Percentiles rank a stretch among this genome's conserved stretches.
These are phyloP conservation scores for Ochotona princeps DNA, from an alignment of 2,113 vertebrate species.

Conservation along the genomic window DNA sequence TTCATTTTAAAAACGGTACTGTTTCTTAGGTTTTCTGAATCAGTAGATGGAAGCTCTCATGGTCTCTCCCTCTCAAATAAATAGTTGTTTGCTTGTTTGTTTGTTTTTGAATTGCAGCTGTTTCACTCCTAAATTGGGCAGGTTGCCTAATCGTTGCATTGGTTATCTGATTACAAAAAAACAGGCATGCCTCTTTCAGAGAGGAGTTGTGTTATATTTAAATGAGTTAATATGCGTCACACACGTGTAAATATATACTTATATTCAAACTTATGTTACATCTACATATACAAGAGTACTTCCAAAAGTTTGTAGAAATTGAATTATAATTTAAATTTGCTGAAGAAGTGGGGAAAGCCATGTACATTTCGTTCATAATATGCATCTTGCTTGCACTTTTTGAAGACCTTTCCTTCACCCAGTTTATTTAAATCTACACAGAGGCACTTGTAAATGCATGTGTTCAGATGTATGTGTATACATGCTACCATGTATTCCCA, in stretches of 20 bases:
- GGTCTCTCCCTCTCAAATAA: no score
- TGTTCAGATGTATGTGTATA: background rate
- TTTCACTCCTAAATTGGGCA: fast-evolving
- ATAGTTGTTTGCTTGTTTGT: no score
- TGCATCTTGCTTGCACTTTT: no score
- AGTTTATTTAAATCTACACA: no score
- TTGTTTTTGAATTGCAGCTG: background rate
- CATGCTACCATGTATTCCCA: background rate
- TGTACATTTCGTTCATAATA: no score
- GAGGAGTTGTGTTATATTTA: background rate
- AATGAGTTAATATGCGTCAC: background rate
- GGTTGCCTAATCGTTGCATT: background rate
- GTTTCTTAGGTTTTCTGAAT: background rate
- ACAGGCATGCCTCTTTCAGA: background rate
- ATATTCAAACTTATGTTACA: background rate
- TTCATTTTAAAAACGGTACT: background rate
- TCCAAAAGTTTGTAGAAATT: no score
- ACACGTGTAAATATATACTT: background rate
- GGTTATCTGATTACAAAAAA: background rate
- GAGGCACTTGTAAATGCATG: no score
- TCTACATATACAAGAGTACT: no score
- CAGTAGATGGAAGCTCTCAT: no score
- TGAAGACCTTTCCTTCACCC: no score
- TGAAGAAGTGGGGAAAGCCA: no score
- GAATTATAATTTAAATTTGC: no score